A percentile compares a stretch with the other conserved stretches of the same genome.
phyloP scores from a whole-genome alignment of 1,140 invertebrate genomes.

The Brachionus asplanchnoidis region DNA sequence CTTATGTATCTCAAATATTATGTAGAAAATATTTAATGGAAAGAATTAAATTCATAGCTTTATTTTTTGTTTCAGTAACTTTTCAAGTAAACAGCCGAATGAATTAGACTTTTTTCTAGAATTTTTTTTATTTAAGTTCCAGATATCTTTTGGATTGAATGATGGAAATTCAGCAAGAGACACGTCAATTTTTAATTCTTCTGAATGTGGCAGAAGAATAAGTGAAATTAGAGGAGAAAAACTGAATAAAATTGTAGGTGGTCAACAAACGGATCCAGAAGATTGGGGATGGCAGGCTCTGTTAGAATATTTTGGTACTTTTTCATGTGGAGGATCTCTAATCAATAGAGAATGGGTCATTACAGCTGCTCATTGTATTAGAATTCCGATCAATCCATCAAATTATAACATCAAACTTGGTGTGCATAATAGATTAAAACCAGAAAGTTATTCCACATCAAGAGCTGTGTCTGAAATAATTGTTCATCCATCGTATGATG shows the following conservation, averaged over 20 bases:
- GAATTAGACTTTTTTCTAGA: too few relatives aligned
- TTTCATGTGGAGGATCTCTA: constrained; percentile 58
- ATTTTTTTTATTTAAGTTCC: not conserved
- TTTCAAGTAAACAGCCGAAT: too few relatives aligned
- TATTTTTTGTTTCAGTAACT: too few relatives aligned
- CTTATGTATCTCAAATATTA: too few relatives aligned
- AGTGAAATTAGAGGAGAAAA: not conserved
- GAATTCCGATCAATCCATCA: constrained; percentile 15
- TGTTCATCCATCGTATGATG: not conserved
- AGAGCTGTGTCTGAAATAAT: not conserved
- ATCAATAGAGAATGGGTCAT: constrained; percentile 63
- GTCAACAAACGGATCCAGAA: not conserved
- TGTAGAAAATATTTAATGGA: not conserved
- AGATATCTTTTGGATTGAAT: not conserved
- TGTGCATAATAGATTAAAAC: not conserved
- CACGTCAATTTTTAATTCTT: not conserved
- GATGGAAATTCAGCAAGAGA: not conserved
- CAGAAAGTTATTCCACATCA: not conserved
- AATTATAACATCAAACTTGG: not conserved
- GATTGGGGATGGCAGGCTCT: constrained; percentile 35
- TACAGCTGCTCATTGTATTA: constrained; percentile 66
- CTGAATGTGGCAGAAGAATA: constrained; percentile 5
- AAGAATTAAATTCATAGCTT: not conserved
- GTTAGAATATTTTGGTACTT: not conserved
- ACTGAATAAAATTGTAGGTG: constrained; percentile 30